Percentiles rank a stretch among this genome's conserved stretches.
Evolutionary conservation across 2,113 vertebrate genomes (phyloP).

Genomic region (Phalacrocorax aristotelis): DNA sequence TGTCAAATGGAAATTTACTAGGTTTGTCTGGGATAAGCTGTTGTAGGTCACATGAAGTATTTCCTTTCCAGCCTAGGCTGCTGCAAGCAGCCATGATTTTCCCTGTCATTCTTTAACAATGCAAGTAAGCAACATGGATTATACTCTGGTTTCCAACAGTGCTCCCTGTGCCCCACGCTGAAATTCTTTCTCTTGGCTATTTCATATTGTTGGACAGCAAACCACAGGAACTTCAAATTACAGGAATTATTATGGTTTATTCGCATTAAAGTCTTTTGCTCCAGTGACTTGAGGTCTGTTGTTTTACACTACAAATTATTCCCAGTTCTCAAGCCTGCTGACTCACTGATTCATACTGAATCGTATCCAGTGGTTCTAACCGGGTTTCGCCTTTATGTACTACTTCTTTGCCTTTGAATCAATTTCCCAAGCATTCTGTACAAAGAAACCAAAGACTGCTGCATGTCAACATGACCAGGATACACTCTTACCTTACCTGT

Average conservation of each 20-base stretch:
- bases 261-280: not conserved
- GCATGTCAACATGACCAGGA: fast-evolving
- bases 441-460: not conserved
- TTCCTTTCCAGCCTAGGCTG: not conserved
- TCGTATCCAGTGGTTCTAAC: not conserved
- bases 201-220: constrained; percentile 47
- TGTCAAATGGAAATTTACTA: not conserved
- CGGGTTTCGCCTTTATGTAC: not conserved
- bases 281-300: not conserved
- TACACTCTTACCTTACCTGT: fast-evolving
- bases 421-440: constrained; percentile 7
- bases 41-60: not conserved
- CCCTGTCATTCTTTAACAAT: not conserved
- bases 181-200: constrained; percentile 28
- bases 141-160: not conserved
- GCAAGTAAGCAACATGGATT: not conserved
- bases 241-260: not conserved
- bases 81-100: not conserved
- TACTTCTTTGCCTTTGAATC: not conserved
- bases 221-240: constrained; percentile 42
- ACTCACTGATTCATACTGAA: constrained; percentile 50
- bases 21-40: not conserved
- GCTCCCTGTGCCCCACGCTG: not conserved
- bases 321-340: constrained; percentile 41
- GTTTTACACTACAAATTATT: constrained; percentile 3